These are phyloP conservation scores for Myiothlypis coronata DNA, from an alignment of 2,797 vertebrate species.

Conservation along the genomic window DNA sequence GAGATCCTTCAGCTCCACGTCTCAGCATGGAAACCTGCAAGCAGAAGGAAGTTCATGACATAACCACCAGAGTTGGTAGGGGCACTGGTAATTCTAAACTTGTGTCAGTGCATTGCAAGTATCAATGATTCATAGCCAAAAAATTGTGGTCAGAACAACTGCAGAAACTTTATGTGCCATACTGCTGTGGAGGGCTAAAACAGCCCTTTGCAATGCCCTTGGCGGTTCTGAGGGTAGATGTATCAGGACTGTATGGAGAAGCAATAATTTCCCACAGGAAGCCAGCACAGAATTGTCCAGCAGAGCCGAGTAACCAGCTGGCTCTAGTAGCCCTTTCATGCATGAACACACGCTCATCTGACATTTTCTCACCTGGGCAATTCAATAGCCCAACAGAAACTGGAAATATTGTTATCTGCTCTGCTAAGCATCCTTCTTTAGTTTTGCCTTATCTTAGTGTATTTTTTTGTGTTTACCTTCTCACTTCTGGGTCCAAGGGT, in stretches of 20 bases:
- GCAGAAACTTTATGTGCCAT: neutral
- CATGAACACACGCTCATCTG: neutral
- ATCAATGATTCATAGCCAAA: neutral
- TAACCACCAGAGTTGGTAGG: rapidly evolving
- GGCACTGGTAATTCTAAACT: neutral
- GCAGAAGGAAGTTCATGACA: neutral
- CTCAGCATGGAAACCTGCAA: neutral
- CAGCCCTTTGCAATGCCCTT: neutral
- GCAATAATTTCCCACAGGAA: neutral
- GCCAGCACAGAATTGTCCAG: neutral
- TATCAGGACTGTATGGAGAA: neutral
- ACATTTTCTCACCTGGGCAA: neutral
- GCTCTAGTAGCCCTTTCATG: neutral
- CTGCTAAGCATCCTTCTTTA: neutral
- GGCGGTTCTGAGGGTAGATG: neutral
- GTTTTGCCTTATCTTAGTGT: neutral
- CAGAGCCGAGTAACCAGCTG: neutral
- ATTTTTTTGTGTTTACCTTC: neutral
- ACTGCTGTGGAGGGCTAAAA: neutral
- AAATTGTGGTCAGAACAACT: neutral
- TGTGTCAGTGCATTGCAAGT: neutral
- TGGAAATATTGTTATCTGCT: neutral
- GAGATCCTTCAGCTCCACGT: neutral
- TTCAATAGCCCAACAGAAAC: neutral
- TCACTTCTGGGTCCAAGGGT: neutral